Evolutionary conservation across 2,888 invertebrate species (phyloP).

Genomic region (Polia nebulosa): DNA sequence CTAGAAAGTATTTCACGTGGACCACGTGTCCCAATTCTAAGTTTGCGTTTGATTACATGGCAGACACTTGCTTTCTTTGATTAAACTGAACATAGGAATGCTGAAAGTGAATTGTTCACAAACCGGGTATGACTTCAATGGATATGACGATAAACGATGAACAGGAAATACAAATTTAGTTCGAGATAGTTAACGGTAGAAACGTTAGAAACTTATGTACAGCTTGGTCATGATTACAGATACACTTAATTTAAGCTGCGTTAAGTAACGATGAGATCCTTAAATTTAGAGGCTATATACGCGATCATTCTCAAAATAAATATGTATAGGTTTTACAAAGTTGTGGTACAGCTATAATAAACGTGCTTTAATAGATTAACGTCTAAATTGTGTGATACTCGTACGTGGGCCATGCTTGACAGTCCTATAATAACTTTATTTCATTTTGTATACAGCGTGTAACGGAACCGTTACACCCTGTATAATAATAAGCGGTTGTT

Average conservation of each 20-base stretch:
- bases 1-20: conserved; percentile 26
- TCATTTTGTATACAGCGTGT: too few species aligned
- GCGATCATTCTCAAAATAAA: conserved; percentile 53
- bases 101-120: not conserved
- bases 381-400: not conserved
- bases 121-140: conserved; percentile 4
- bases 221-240: conserved; percentile 55
- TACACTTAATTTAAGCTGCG: conserved; percentile 56
- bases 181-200: conserved; percentile 29
- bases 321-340: conserved; percentile 57
- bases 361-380: conserved; percentile 8
- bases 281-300: conserved; percentile 50
- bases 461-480: too few species aligned
- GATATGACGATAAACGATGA: conserved; percentile 5
- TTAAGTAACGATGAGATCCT: conserved; percentile 64
- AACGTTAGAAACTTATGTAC: conserved; percentile 42
- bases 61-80: not conserved
- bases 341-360: conserved; percentile 23
- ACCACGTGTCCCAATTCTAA: conserved; percentile 27
- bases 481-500: not conserved
- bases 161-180: conserved; percentile 14
- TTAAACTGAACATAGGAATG: not conserved
- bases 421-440: not conserved
- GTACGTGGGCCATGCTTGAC: not conserved
- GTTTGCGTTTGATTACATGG: conserved; percentile 20